Evolutionary conservation across 2,113 vertebrate genomes (phyloP).

Genomic region (Chaetodon trifascialis): DNA sequence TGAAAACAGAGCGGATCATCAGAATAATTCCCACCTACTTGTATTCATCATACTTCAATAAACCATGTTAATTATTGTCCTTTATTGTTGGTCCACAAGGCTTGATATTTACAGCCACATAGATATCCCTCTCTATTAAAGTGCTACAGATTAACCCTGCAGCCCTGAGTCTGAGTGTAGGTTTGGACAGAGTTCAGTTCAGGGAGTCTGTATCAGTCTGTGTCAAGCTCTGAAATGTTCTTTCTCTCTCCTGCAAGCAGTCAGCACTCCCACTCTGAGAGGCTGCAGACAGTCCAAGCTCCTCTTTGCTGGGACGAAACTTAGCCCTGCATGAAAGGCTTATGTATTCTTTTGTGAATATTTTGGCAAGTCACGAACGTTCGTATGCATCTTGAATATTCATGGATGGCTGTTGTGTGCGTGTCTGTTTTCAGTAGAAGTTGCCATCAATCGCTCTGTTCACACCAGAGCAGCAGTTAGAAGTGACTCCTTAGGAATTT

Average conservation of each 20-base stretch:
- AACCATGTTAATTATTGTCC: conserved; percentile 19
- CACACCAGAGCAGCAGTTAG: neutral
- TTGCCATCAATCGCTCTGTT: conserved; percentile 39
- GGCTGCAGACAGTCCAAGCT: conserved; percentile 18
- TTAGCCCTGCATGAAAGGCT: conserved; percentile 6
- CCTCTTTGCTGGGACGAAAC: conserved; percentile 6
- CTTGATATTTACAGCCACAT: conserved; percentile 21
- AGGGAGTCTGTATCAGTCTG: conserved; percentile 45
- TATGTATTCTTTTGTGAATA: neutral
- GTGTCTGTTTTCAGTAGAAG: conserved; percentile 11
- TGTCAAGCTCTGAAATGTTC: conserved; percentile 47
- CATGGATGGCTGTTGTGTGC: neutral
- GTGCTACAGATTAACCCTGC: conserved; percentile 26
- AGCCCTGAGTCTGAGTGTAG: neutral
- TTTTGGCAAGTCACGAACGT: conserved; percentile 8
- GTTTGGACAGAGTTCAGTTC: conserved; percentile 35
- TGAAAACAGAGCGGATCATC: conserved; percentile 13
- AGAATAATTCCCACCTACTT: conserved; percentile 19
- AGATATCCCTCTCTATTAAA: conserved; percentile 19
- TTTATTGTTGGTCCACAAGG: conserved; percentile 16
- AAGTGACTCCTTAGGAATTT: conserved; percentile 38
- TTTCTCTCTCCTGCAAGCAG: conserved; percentile 18
- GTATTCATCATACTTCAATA: neutral
- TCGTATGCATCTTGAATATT: conserved; percentile 8
- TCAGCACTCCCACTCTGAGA: conserved; percentile 54